These are phyloP conservation scores for Ethmia dodecea DNA, from an alignment of 2,888 invertebrate species.

Conservation along the genomic window DNA sequence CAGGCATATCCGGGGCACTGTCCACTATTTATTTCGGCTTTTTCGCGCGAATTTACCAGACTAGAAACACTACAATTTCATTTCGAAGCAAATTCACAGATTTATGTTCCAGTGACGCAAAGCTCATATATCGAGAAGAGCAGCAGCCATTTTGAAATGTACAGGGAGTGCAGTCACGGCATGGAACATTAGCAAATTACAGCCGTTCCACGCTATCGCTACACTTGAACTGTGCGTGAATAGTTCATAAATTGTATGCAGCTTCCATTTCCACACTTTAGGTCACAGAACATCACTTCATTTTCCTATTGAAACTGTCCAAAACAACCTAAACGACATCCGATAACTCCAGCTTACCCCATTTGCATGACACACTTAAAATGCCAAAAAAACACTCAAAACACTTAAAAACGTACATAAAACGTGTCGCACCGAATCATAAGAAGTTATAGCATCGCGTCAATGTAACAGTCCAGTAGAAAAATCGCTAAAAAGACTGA, in stretches of 20 bases:
- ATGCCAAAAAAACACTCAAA: constrained; percentile 76
- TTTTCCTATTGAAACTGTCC: constrained; percentile 72
- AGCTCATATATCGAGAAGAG: constrained; percentile 78
- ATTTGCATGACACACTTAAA: constrained; percentile 86
- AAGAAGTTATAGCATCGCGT: constrained; percentile 71
- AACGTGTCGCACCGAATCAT: constrained; percentile 67
- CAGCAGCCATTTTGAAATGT: constrained; percentile 80
- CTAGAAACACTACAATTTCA: constrained; percentile 56
- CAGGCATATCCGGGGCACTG: constrained; percentile 46
- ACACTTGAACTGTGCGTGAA: constrained; percentile 41
- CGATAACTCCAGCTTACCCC: constrained; percentile 82
- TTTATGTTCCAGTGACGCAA: constrained; percentile 79
- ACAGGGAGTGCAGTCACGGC: constrained; percentile 77
- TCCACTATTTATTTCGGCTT: constrained; percentile 49
- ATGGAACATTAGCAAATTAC: constrained; percentile 74
- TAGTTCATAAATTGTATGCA: constrained; percentile 56
- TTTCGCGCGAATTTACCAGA: constrained; percentile 59
- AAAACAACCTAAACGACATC: constrained; percentile 78
- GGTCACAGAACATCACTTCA: constrained; percentile 68
- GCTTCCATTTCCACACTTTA: constrained; percentile 66
- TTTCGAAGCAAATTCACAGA: constrained; percentile 64
- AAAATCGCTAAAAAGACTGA: constrained; percentile 81
- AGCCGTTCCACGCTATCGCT: constrained; percentile 45
- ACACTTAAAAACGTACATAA: constrained; percentile 75
- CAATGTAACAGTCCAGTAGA: constrained; percentile 74